phyloP scores from a whole-genome alignment of 2,888 invertebrate species.

The Sphaeridia pumilis region DNA sequence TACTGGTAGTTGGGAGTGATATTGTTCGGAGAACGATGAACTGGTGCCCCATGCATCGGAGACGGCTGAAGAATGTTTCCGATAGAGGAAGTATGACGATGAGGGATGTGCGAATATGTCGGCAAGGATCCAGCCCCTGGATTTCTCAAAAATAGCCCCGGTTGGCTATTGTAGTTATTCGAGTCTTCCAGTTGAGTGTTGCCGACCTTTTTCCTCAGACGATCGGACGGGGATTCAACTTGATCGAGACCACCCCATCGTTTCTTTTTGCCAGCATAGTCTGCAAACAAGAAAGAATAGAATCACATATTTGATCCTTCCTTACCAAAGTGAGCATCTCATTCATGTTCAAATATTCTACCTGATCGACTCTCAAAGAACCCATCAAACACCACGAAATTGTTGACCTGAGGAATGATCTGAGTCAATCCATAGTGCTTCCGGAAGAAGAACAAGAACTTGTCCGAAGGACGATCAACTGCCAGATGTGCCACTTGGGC shows the following conservation, averaged over 20 bases:
- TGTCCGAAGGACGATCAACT: conserved; percentile 83
- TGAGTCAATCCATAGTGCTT: conserved; percentile 63
- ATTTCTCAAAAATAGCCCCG: conserved; percentile 29
- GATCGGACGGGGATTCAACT: conserved; percentile 19
- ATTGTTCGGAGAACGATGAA: conserved; percentile 14
- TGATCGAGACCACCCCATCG: conserved; percentile 33
- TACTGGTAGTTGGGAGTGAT: conserved; percentile 17
- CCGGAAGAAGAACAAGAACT: conserved; percentile 69
- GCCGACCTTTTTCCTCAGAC: conserved; percentile 10
- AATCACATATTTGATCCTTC: neutral
- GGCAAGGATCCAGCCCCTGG: conserved; percentile 13
- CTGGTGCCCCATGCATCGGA: conserved; percentile 3
- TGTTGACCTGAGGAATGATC: conserved; percentile 70
- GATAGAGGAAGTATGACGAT: conserved; percentile 28
- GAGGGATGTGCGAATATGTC: conserved; percentile 18
- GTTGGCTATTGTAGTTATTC: conserved; percentile 26
- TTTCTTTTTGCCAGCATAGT: conserved; percentile 33
- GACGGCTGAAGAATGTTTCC: conserved; percentile 31
- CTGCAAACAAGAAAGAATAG: conserved; percentile 14
- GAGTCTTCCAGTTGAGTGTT: conserved; percentile 27
- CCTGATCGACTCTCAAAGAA: conserved; percentile 49
- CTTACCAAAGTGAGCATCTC: neutral
- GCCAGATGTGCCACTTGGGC: conserved; percentile 62
- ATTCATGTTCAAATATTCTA: conserved; percentile 13
- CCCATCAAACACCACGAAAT: conserved; percentile 72